phyloP scores from a whole-genome alignment of 2,797 vertebrate genomes.

The Crenichthys baileyi region DNA sequence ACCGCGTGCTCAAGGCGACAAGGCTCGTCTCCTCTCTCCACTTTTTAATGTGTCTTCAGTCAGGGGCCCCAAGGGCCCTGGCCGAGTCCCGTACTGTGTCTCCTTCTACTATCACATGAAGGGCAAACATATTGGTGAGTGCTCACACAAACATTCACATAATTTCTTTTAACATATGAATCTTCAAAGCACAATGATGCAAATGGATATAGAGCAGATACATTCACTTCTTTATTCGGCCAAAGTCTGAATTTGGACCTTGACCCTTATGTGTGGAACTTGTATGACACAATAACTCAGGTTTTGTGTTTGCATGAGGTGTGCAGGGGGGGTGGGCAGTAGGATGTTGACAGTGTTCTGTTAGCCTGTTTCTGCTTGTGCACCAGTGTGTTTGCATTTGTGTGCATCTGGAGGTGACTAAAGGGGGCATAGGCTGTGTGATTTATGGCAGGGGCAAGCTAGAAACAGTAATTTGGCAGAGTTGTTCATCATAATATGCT shows the following conservation, averaged over 20 bases:
- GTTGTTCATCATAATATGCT: conserved; percentile 77
- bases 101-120: conserved; percentile 99
- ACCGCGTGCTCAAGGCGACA: conserved; percentile 89
- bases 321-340: neutral
- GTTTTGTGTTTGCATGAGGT: conserved; percentile 1
- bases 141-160: neutral
- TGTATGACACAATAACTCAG: conserved; percentile 28
- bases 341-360: conserved; percentile 41
- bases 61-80: conserved; percentile 79
- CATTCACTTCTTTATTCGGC: conserved; percentile 11
- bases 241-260: conserved; percentile 39
- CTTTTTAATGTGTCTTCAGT: conserved; percentile 90
- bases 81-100: conserved; percentile 87
- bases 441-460: conserved; percentile 74
- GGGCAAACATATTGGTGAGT: conserved; percentile 97
- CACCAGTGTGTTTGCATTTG: conserved; percentile 18
- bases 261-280: conserved; percentile 43
- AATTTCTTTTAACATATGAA: conserved; percentile 2
- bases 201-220: neutral
- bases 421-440: conserved; percentile 70
- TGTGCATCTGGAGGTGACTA: conserved; percentile 59
- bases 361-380: conserved; percentile 40
- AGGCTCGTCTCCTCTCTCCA: conserved; percentile 91
- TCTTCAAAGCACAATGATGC: conserved; percentile 1
- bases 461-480: conserved; percentile 79